These are phyloP conservation scores for Cephus sareptanus DNA, from an alignment of 2,888 invertebrate genomes.

Conservation along the genomic window DNA sequence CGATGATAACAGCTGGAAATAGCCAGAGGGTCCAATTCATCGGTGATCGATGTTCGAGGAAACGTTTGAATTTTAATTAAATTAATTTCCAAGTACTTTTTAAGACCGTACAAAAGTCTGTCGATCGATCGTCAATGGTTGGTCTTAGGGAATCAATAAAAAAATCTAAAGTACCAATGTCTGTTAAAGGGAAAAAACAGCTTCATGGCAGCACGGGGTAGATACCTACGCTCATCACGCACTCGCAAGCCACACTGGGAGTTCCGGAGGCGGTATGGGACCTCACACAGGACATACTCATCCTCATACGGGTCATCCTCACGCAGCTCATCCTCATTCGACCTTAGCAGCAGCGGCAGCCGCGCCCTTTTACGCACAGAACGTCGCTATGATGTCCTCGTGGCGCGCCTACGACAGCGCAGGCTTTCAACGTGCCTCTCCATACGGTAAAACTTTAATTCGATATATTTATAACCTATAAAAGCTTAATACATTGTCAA, in stretches of 20 bases:
- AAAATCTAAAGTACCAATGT: not conserved
- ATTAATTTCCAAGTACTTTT: not conserved
- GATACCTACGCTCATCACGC: slow-evolving; percentile 62
- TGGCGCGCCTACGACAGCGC: slow-evolving; percentile 81
- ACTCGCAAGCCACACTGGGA: slow-evolving; percentile 57
- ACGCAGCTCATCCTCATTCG: slow-evolving; percentile 70
- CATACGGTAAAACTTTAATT: slow-evolving; percentile 73
- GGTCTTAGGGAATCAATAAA: too few relatives aligned
- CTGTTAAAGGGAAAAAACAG: slow-evolving; percentile 57
- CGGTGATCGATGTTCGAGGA: not conserved
- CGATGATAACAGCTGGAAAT: not conserved
- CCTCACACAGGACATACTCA: slow-evolving; percentile 54
- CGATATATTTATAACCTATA: not conserved
- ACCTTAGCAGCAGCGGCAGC: slow-evolving; percentile 67
- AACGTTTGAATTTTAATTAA: too few relatives aligned
- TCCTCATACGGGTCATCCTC: slow-evolving; percentile 58
- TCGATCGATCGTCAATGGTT: not conserved
- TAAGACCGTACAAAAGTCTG: not conserved
- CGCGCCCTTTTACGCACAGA: slow-evolving; percentile 82
- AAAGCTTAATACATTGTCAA: not conserved
- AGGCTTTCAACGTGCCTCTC: slow-evolving; percentile 84
- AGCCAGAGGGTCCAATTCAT: not conserved
- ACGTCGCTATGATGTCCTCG: slow-evolving; percentile 82
- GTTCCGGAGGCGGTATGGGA: slow-evolving; percentile 56
- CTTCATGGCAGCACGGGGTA: slow-evolving; percentile 64